Base-by-base conservation (phyloP, 2,888 invertebrate genomes). In the Acronicta aceris region DNA sequence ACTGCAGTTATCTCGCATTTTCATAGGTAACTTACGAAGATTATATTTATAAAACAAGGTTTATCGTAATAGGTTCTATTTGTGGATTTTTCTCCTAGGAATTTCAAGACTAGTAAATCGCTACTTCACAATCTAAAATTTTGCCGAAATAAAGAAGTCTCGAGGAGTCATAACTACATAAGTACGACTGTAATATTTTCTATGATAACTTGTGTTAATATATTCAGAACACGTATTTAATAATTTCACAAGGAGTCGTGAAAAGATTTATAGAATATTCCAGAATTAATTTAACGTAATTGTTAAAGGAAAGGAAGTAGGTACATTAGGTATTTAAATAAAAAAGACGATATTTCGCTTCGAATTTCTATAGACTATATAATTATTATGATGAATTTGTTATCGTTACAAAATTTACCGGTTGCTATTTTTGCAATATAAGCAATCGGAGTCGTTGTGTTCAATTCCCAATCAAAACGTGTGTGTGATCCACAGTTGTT, bases 221-320 rank as follows among this genome's bases (percentile, higher is more conserved):
- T 57, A 71, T 71, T 71, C 71, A 10, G 17, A 42, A 63, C 71
- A 67, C 71, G 71, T 67, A 71, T 71, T 71, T 71, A 71, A 71
- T 71, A 71, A 63, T 71, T 71, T 71, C 52, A 63, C 71, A 71
- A 71, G 53, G 46, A 63, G 47, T 57, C 45, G 50, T 48, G 54
- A 63, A 71, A 71, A 71, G 72, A 71, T 71, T 71, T 71, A 53
- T 53, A 6, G 21, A 21, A 21, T 21, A 21, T 71, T 71, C 51
- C 62, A 30, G 57, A 62, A 71, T 71, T 71, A 71, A 47, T 54
- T 47, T 59, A 66, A 56, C 62, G 45, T 58, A 55, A 66, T 63
- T 71, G 41, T 57, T 52, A 27, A 36, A 46, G 51, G 46, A 59
- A 54, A 36, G 36, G 36, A 13, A 13, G 21, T 21, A 21, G 21